A percentile compares a stretch with the other conserved stretches of the same genome.
These are phyloP conservation scores for Pongo pygmaeus DNA, from an alignment of 2,113 vertebrate genomes.

Conservation along the genomic window DNA sequence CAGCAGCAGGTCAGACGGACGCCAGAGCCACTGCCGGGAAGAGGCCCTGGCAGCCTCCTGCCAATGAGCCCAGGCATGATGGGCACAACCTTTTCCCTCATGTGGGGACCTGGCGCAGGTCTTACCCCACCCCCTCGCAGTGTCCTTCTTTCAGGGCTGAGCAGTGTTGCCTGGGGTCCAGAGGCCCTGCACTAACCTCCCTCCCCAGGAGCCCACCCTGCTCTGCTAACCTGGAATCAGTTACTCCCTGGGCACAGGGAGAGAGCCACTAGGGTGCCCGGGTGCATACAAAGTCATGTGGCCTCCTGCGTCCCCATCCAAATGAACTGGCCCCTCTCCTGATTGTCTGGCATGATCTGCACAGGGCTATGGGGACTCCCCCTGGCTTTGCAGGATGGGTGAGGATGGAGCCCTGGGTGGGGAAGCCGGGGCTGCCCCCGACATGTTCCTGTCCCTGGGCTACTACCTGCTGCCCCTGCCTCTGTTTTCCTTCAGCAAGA, in stretches of 20 bases:
- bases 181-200: not conserved
- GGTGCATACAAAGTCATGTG: rapidly evolving
- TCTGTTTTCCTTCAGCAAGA: not conserved
- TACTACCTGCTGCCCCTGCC: not conserved
- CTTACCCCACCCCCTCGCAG: not conserved
- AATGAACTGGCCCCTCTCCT: not conserved
- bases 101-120: not conserved
- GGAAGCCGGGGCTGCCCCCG: not conserved
- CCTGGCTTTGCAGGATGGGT: not conserved
- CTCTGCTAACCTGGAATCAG: not conserved
- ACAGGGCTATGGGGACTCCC: not conserved
- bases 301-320: not conserved
- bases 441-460: not conserved
- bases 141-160: not conserved
- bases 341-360: not conserved
- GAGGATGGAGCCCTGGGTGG: not conserved
- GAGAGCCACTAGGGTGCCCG: not conserved
- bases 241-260: not conserved
- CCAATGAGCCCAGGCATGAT: rapidly evolving
- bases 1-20: not conserved
- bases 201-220: not conserved
- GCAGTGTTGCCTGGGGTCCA: not conserved
- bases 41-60: not conserved
- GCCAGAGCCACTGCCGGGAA: slow-evolving; percentile 30
- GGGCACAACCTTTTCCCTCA: not conserved